phyloP scores from a whole-genome alignment of 2,797 vertebrate genomes.

The Varecia variegata region DNA sequence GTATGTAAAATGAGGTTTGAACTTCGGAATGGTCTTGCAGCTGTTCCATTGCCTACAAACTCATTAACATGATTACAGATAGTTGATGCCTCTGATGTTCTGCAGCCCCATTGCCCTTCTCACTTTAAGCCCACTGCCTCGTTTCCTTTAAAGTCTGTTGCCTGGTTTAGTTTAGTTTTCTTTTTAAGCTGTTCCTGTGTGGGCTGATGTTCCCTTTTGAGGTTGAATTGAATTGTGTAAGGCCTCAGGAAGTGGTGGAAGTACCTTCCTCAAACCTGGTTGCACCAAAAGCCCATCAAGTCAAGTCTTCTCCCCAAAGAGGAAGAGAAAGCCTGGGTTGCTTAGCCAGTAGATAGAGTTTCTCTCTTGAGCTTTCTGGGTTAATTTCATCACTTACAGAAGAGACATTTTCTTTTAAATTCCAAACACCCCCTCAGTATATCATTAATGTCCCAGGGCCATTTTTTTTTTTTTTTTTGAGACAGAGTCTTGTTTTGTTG shows the following conservation, averaged over 20 bases:
- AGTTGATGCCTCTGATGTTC: not conserved
- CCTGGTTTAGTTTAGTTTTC: conserved; percentile 17
- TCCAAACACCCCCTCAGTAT: not conserved
- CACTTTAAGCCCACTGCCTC: not conserved
- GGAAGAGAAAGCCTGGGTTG: conserved; percentile 65
- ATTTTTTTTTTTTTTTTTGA: not conserved
- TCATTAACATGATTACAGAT: not conserved
- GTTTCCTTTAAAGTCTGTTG: conserved; percentile 29
- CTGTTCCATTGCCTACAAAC: not conserved
- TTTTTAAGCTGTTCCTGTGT: conserved; percentile 25
- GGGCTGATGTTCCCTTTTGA: conserved; percentile 59
- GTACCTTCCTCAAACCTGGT: conserved; percentile 73
- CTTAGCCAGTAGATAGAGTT: conserved; percentile 20
- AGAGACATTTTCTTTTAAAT: conserved; percentile 22
- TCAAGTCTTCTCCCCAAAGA: conserved; percentile 57
- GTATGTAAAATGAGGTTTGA: not conserved
- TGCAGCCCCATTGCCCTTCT: not conserved
- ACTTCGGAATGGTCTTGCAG: not conserved
- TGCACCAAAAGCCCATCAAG: conserved; percentile 56
- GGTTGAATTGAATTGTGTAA: conserved; percentile 65
- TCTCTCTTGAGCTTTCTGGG: conserved; percentile 28
- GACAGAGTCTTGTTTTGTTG: no score
- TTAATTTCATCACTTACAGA: not conserved
- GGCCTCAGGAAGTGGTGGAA: conserved; percentile 60
- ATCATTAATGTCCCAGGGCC: not conserved